phyloP scores from a whole-genome alignment of 2,113 vertebrate genomes.

The Dolichotis patagonum region DNA sequence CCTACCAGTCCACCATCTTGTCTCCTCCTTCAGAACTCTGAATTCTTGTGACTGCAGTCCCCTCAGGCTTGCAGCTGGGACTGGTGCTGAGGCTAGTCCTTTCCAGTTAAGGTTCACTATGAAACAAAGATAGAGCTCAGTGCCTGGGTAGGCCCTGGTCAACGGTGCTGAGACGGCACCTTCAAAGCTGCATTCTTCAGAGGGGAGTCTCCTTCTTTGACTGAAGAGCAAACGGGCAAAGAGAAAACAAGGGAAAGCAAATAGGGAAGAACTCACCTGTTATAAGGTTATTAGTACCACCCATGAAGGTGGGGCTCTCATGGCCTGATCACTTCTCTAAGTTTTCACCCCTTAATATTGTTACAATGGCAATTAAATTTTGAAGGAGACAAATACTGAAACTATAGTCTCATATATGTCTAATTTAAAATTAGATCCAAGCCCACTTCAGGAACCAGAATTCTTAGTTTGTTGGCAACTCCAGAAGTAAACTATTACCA shows the following conservation, averaged over 20 bases:
- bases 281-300: neutral
- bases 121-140: neutral
- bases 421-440: neutral
- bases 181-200: neutral
- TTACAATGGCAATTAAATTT: neutral
- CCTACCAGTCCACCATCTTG: too few relatives aligned
- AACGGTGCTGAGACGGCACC: neutral
- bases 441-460: neutral
- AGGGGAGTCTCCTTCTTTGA: neutral
- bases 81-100: neutral
- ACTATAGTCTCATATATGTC: neutral
- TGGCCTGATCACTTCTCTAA: neutral
- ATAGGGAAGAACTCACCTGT: neutral
- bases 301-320: neutral
- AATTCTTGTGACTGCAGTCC: neutral
- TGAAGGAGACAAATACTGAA: neutral
- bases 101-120: neutral
- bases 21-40: neutral
- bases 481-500: neutral
- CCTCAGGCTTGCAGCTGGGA: neutral
- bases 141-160: neutral
- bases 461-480: neutral
- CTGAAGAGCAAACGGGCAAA: neutral
- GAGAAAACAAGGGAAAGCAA: neutral
- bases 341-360: neutral